A percentile compares a stretch with the other conserved stretches of the same genome.
phyloP scores from a whole-genome alignment of 1,140 invertebrate species.

The Rhopalosiphum padi region DNA sequence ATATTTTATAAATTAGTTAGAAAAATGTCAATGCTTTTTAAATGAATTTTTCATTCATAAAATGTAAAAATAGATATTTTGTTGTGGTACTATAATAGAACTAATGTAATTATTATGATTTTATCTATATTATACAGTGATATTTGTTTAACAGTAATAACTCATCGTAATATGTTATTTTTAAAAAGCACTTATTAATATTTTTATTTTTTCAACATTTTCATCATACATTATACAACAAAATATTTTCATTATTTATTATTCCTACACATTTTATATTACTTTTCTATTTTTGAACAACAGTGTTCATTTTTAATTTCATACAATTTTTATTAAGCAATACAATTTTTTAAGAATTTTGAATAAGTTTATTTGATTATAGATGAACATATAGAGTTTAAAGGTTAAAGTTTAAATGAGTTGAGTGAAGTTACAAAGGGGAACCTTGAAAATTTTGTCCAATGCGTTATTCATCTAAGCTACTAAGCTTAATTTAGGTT shows the following conservation, averaged over 20 bases:
- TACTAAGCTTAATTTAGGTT: background rate
- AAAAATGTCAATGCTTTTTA: too few relatives aligned
- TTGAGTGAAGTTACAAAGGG: background rate
- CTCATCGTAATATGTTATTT: background rate
- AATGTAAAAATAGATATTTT: too few relatives aligned
- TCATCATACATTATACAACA: background rate
- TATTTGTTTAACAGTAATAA: background rate
- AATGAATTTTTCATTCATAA: too few relatives aligned
- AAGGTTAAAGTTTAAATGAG: background rate
- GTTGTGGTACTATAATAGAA: too few relatives aligned
- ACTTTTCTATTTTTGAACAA: too few relatives aligned
- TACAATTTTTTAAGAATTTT: background rate
- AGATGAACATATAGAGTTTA: background rate
- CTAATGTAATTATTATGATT: background rate
- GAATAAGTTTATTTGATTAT: background rate
- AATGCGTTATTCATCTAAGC: background rate
- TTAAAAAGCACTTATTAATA: background rate
- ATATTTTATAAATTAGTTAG: background rate
- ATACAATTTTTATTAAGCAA: background rate
- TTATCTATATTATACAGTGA: background rate
- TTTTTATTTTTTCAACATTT: background rate
- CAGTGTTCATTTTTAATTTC: too few relatives aligned
- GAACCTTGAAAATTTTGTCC: background rate
- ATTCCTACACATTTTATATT: too few relatives aligned
- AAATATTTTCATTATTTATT: too few relatives aligned